Conservation (phyloP, 2,888 invertebrate species). For the Leucania comma region DNA sequence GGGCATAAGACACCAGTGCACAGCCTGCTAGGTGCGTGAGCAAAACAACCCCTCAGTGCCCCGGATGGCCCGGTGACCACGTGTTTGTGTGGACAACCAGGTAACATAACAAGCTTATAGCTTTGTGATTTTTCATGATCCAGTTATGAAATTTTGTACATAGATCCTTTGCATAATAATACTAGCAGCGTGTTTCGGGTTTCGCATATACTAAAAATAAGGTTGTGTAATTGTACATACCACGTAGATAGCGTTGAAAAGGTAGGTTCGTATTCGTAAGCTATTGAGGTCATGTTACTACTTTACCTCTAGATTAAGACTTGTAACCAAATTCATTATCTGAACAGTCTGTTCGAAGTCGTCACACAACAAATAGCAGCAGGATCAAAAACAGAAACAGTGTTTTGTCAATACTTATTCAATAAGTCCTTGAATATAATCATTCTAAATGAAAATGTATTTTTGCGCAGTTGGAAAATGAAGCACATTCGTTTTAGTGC, state of each 20-base stretch:
- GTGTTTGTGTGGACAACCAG: too few species aligned
- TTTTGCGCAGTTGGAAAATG: slow-evolving; percentile 42
- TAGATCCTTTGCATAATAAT: too few species aligned
- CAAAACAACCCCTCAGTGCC: too few species aligned
- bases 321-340: slow-evolving; percentile 1
- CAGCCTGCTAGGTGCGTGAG: too few species aligned
- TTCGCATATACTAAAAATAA: too few species aligned
- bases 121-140: too few species aligned
- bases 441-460: slow-evolving; percentile 20
- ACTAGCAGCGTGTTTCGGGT: too few species aligned
- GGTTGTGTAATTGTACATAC: too few species aligned
- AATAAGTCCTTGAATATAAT: slow-evolving; percentile 45
- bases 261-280: neutral
- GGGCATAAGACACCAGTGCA: too few species aligned
- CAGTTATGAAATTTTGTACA: too few species aligned
- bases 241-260: neutral
- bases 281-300: slow-evolving; percentile 27
- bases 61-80: too few species aligned
- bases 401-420: slow-evolving; percentile 30
- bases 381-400: slow-evolving; percentile 23
- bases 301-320: slow-evolving; percentile 8
- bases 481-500: slow-evolving; percentile 20
- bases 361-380: slow-evolving; percentile 5
- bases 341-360: slow-evolving; percentile 8
- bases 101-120: too few species aligned